Base-by-base conservation (phyloP, 1,140 invertebrate genomes). In the Anthonomus grandis region DNA sequence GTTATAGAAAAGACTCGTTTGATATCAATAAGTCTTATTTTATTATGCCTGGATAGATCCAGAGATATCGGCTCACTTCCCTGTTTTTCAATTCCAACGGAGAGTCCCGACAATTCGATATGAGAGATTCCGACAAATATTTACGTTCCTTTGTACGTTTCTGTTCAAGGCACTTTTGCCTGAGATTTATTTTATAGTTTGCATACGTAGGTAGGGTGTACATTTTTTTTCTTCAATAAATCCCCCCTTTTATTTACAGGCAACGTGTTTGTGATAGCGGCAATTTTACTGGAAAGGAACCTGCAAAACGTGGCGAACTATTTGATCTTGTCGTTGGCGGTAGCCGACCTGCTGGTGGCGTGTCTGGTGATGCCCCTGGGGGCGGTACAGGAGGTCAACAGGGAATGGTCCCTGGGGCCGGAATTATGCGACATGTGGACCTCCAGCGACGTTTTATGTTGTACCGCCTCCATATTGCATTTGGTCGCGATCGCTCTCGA, bases 401-500 rank as follows among this genome's bases (percentile, higher is more conserved):
- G 60, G 24, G 60, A 65, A 36, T 65, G 64, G 64, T 59, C 56
- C 12, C 31, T 65, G 36, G 92, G 92, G 19, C 85, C 89, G 0
- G 85, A 88, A 68, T 76, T 95, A 23, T 95, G 93, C 72, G 91
- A 95, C 75, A 90, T 95, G 84, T 96, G 92, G 91, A 93, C 92
- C 10, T 90, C 87, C 3, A 86, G 88, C 49, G 93, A 97, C 71
- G 91, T 95, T 6, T 78, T 96, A 0, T 95, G 91, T 71, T 96
- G 94, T 75, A 95, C 93, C 1, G 91, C 93, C 4, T 93, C 90
- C 21, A 97, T 97, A 66, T 77, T 96, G 3, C 93, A 97, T 76
- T 80, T 97, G n/a, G 89, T 96, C 8, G 92, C 92, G 54, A 95
- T 97, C 57, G 93, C 93, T 36, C 76, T 95, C n/a, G 93, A 96